phyloP scores from a whole-genome alignment of 2,797 vertebrate genomes.

The Acrossocheilus fasciatus region DNA sequence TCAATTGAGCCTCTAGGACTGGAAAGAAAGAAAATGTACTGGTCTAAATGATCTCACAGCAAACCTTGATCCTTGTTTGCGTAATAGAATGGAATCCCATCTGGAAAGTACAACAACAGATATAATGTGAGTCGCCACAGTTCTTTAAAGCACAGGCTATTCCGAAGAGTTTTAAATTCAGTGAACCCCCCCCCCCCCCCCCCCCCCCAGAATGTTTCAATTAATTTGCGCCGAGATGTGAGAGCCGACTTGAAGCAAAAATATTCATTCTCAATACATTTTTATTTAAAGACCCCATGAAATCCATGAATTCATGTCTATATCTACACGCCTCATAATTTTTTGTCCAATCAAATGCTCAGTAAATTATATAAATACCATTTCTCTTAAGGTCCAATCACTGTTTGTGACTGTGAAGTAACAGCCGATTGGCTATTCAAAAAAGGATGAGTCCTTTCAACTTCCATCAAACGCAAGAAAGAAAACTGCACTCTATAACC shows the following conservation, averaged over 20 bases:
- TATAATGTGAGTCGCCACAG: conserved; percentile 44
- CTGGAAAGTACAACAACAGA: conserved; percentile 56
- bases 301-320: neutral
- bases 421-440: neutral
- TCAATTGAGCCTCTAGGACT: conserved; percentile 25
- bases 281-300: neutral
- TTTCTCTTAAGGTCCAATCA: neutral
- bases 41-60: conserved; percentile 36
- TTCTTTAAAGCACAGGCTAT: conserved; percentile 36
- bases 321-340: neutral
- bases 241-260: conserved; percentile 26
- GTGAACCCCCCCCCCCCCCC: conserved; percentile 9
- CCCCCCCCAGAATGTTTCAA: conserved; percentile 29
- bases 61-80: conserved; percentile 62
- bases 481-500: neutral
- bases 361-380: neutral
- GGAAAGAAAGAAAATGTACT: neutral
- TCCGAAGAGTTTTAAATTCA: conserved; percentile 41
- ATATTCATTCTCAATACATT: conserved; percentile 40
- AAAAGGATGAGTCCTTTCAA: neutral
- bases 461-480: neutral
- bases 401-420: neutral
- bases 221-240: conserved; percentile 25
- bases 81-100: conserved; percentile 57
- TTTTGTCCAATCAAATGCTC: neutral